Evolutionary conservation across 2,888 invertebrate species (phyloP).

Genomic region (Pristionchus exspectatus): DNA sequence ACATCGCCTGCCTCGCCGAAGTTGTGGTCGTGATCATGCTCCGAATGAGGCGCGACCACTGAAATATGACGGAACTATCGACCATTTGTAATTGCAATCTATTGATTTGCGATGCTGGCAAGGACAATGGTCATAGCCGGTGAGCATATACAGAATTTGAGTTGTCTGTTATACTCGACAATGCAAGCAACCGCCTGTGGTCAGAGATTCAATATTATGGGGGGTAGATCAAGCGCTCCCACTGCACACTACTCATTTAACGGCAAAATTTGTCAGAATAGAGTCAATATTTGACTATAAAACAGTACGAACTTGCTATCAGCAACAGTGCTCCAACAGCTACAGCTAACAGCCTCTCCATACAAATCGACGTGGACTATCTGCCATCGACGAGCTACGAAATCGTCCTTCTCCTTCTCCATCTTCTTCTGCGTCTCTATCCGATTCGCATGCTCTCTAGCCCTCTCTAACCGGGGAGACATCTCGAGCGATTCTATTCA

Average conservation of each 20-base stretch:
- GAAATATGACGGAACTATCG: background rate
- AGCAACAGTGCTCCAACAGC: background rate
- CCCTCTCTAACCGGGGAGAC: background rate
- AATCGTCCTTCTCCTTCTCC: background rate
- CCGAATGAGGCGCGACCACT: background rate
- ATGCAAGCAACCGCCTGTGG: too few species aligned
- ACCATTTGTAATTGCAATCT: too few species aligned
- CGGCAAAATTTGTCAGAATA: too few species aligned
- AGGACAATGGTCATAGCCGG: too few species aligned
- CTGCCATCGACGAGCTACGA: background rate
- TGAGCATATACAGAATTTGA: too few species aligned
- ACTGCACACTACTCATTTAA: too few species aligned
- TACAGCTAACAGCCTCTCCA: background rate
- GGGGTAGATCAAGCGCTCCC: too few species aligned
- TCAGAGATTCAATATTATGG: too few species aligned
- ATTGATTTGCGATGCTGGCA: too few species aligned
- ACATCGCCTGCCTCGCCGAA: conserved; percentile 2
- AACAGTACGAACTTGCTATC: background rate
- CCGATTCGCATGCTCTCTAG: background rate
- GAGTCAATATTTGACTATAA: too few species aligned
- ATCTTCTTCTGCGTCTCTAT: background rate
- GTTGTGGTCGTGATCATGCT: background rate
- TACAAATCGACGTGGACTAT: background rate
- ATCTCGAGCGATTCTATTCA: background rate
- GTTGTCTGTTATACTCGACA: too few species aligned